Evolutionary conservation across 2,888 invertebrate genomes (phyloP).

Genomic region (Microplitis deprimator): DNA sequence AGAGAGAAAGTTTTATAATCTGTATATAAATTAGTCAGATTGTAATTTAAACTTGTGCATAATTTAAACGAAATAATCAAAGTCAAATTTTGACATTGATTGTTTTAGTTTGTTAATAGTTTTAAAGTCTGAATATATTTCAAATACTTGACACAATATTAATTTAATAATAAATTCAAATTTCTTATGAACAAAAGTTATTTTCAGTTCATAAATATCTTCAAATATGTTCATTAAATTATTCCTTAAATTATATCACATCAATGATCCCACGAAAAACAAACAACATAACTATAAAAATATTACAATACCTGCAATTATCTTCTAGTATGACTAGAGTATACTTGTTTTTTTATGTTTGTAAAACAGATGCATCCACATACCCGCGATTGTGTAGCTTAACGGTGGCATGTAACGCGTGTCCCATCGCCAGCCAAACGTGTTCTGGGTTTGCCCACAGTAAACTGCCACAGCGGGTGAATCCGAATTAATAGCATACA

Average conservation of each 20-base stretch:
- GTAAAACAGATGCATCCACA: conserved; percentile 21
- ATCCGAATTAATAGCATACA: conserved; percentile 49
- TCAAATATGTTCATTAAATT: too few species aligned
- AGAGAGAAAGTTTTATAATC: not conserved
- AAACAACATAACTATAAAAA: too few species aligned
- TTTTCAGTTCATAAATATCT: not conserved
- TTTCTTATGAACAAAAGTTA: not conserved
- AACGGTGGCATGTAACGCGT: conserved; percentile 44
- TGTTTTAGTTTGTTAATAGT: not conserved
- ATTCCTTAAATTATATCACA: too few species aligned
- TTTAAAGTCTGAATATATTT: not conserved
- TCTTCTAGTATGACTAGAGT: not conserved
- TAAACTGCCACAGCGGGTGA: conserved; percentile 44
- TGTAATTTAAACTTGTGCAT: not conserved
- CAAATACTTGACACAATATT: not conserved
- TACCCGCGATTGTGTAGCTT: conserved; percentile 17
- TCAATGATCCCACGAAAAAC: too few species aligned
- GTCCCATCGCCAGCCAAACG: conserved; percentile 42
- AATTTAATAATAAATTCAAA: not conserved
- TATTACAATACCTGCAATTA: not conserved
- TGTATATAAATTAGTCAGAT: not conserved
- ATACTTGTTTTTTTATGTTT: not conserved
- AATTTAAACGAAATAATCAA: not conserved
- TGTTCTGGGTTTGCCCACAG: conserved; percentile 45
- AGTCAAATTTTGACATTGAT: not conserved